These are phyloP conservation scores for Bacillus rossius DNA, from an alignment of 1,140 invertebrate genomes.

Conservation along the genomic window DNA sequence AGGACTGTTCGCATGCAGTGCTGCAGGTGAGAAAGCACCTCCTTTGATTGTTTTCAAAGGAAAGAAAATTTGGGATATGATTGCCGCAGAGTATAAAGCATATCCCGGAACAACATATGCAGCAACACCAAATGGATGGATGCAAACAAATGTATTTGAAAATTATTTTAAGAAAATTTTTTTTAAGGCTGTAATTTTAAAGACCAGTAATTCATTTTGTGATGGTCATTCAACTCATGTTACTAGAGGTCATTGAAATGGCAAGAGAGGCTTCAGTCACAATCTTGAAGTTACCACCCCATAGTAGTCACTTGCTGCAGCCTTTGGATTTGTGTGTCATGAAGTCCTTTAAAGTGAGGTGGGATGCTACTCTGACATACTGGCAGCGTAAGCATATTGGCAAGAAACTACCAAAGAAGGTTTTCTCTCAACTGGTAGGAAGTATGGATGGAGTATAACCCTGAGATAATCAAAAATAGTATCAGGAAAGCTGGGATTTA, in stretches of 20 bases:
- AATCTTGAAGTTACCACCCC: conserved; percentile 33
- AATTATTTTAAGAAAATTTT: conserved; percentile 30
- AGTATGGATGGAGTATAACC: conserved; percentile 25
- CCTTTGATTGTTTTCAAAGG: conserved; percentile 33
- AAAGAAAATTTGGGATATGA: conserved; percentile 29
- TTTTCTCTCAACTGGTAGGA: conserved; percentile 1
- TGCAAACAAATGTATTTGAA: conserved; percentile 32
- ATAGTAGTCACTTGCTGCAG: conserved; percentile 33
- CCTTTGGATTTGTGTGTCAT: conserved; percentile 30
- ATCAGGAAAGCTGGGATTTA: conserved; percentile 30
- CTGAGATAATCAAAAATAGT: conserved; percentile 21
- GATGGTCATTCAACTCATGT: conserved; percentile 36
- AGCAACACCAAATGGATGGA: conserved; percentile 33
- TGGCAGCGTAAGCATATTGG: conserved; percentile 23
- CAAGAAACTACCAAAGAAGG: conserved; percentile 28
- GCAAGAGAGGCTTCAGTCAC: conserved; percentile 27
- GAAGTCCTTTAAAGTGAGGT: conserved; percentile 21
- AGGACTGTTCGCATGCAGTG: conserved; percentile 32
- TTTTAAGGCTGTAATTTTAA: conserved; percentile 21
- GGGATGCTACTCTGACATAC: conserved; percentile 21
- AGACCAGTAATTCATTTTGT: conserved; percentile 33
- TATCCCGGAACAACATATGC: conserved; percentile 32
- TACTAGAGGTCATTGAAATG: conserved; percentile 27
- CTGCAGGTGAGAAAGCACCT: conserved; percentile 32
- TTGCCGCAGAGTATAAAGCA: conserved; percentile 10